phyloP scores from a whole-genome alignment of 30 jellyfish, hydroid and myxozoan species.

The Pseudorhiza aurosa region DNA sequence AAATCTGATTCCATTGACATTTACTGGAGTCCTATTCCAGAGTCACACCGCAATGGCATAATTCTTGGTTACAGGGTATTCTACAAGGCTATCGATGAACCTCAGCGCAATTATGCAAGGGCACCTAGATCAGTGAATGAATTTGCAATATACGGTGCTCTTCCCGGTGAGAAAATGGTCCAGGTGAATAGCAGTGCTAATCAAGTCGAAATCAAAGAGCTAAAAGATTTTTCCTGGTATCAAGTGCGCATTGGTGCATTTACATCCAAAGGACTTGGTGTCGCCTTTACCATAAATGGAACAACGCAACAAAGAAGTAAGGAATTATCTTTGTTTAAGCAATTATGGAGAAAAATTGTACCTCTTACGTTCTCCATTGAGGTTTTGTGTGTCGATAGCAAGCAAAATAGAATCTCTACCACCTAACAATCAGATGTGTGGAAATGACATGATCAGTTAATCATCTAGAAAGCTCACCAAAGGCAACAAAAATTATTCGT shows the following conservation, averaged over 20 bases:
- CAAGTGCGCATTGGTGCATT: slow-evolving; percentile 56
- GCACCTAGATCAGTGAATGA: slow-evolving; percentile 60
- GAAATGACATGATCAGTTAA: no score
- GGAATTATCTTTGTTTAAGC: no score
- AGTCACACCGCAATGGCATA: slow-evolving; percentile 51
- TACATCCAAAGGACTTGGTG: slow-evolving; percentile 58
- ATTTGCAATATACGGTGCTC: slow-evolving; percentile 47
- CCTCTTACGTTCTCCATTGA: no score
- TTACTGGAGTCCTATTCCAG: slow-evolving; percentile 67
- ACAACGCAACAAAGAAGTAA: slow-evolving; percentile 46
- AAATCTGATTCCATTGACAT: slow-evolving; percentile 20
- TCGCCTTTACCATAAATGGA: slow-evolving; percentile 24
- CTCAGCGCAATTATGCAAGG: slow-evolving; percentile 45
- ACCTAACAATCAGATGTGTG: no score
- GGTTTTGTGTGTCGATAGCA: no score
- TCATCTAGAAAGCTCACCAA: no score
- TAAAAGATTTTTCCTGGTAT: slow-evolving; percentile 43
- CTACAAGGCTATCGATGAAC: slow-evolving; percentile 45
- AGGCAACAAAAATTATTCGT: no score
- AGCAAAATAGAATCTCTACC: no score
- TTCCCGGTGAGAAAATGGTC: slow-evolving; percentile 62
- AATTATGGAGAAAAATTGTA: no score
- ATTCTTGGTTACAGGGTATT: slow-evolving; percentile 46
- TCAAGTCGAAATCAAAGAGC: slow-evolving; percentile 11
- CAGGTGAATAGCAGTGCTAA: slow-evolving; percentile 20